A percentile compares a stretch with the other conserved stretches of the same genome.
Evolutionary conservation across 1,140 invertebrate species (phyloP).

Genomic region (Trachymyrmex septentrionalis): DNA sequence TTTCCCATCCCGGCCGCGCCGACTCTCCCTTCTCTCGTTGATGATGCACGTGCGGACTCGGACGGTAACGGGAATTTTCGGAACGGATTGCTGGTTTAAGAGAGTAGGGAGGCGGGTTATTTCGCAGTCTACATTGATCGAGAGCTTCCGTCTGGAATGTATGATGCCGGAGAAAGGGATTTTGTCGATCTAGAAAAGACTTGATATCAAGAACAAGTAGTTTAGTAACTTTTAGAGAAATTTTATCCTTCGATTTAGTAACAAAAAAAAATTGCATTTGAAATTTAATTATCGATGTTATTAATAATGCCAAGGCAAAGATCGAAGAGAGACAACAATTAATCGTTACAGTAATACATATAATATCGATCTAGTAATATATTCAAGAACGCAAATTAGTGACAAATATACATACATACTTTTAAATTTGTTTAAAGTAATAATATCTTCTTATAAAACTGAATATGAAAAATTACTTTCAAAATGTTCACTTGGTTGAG

Average conservation of each 20-base stretch:
- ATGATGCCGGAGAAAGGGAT: slow-evolving; percentile 5
- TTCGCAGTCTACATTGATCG: slow-evolving; percentile 21
- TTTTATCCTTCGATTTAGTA: not conserved
- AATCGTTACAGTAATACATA: not conserved
- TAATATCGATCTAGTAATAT: slow-evolving; percentile 5
- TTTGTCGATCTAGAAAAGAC: slow-evolving; percentile 11
- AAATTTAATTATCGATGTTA: not conserved
- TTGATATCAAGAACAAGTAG: not conserved
- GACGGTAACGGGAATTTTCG: slow-evolving; percentile 17
- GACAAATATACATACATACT: not conserved
- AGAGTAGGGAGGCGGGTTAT: not conserved
- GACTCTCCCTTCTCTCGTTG: not conserved
- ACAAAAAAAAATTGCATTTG: not conserved
- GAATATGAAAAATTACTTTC: not conserved
- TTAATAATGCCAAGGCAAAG: not conserved
- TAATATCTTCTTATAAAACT: not conserved
- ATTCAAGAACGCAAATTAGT: not conserved
- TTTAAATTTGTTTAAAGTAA: not conserved
- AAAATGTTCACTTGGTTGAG: not conserved
- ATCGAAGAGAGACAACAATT: not conserved
- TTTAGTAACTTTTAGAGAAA: not conserved
- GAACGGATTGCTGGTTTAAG: slow-evolving; percentile 12
- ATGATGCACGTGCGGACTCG: slow-evolving; percentile 8
- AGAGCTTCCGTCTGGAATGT: slow-evolving; percentile 17
- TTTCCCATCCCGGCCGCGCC: not conserved